These are phyloP conservation scores for Parasteatoda tepidariorum DNA, from an alignment of 1,140 invertebrate genomes.

Conservation along the genomic window DNA sequence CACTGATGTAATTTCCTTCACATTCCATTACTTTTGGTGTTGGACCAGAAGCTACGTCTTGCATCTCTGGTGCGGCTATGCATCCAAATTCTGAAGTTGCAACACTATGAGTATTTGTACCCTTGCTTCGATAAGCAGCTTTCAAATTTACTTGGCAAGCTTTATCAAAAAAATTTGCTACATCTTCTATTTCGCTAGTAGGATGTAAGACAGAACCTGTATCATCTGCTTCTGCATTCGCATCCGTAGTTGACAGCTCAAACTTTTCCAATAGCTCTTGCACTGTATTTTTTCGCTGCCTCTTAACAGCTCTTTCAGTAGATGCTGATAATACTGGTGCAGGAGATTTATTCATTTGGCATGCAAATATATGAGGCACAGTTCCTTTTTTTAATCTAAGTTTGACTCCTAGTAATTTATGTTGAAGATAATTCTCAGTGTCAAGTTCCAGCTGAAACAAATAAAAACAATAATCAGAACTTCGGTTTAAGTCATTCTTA, in stretches of 20 bases:
- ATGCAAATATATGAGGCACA: neutral
- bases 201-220: too few species aligned
- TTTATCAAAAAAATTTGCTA: neutral
- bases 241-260: neutral
- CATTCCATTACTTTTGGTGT: neutral
- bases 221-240: neutral
- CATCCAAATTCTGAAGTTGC: neutral
- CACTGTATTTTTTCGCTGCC: neutral
- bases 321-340: neutral
- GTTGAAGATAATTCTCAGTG: too few species aligned
- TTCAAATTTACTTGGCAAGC: neutral
- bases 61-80: neutral
- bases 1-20: neutral
- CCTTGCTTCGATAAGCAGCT: neutral
- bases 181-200: too few species aligned
- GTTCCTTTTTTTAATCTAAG: neutral
- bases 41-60: neutral
- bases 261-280: neutral
- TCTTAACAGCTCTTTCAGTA: constrained; percentile 4
- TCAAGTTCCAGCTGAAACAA: too few species aligned
- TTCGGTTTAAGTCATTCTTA: too few species aligned
- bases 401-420: too few species aligned
- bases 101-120: neutral
- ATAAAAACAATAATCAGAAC: too few species aligned
- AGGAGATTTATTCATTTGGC: too few species aligned